phyloP scores from a whole-genome alignment of 2,888 invertebrate genomes.

The Aproaerema taeniolella region DNA sequence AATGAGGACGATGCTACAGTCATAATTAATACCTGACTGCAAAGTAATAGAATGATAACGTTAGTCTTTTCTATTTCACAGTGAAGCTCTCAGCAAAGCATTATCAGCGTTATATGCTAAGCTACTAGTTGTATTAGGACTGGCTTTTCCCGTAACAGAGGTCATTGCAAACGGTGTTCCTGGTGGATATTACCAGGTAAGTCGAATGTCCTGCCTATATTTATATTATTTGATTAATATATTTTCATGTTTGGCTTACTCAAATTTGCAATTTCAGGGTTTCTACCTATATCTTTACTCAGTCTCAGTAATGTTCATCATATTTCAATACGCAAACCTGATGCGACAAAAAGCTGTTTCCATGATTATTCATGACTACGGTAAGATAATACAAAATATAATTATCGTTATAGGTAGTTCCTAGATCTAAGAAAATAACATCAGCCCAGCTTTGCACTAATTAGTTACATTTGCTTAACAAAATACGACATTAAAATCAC shows the following conservation, averaged over 20 bases:
- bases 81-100: conserved; percentile 84
- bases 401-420: no score
- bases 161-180: conserved; percentile 88
- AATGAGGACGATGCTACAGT: no score
- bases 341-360: conserved; percentile 80
- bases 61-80: no score
- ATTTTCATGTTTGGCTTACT: not conserved
- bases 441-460: conserved; percentile 36
- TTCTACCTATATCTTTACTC: conserved; percentile 90
- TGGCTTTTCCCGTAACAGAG: conserved; percentile 92
- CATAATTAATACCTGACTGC: no score
- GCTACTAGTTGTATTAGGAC: conserved; percentile 87
- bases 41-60: no score
- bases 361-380: conserved; percentile 74
- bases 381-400: conserved; percentile 35
- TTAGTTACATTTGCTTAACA: conserved; percentile 71
- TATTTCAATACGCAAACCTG: conserved; percentile 83
- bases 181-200: conserved; percentile 84
- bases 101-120: conserved; percentile 91
- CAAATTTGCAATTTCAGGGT: conserved; percentile 72
- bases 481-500: conserved; percentile 75
- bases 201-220: not conserved
- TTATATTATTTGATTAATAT: no score
- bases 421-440: not conserved
- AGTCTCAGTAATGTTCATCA: conserved; percentile 86